Percentiles rank a stretch among this genome's conserved stretches.
Conservation (phyloP, 2,888 invertebrate genomes). For the Dromius quadrimaculatus region DNA sequence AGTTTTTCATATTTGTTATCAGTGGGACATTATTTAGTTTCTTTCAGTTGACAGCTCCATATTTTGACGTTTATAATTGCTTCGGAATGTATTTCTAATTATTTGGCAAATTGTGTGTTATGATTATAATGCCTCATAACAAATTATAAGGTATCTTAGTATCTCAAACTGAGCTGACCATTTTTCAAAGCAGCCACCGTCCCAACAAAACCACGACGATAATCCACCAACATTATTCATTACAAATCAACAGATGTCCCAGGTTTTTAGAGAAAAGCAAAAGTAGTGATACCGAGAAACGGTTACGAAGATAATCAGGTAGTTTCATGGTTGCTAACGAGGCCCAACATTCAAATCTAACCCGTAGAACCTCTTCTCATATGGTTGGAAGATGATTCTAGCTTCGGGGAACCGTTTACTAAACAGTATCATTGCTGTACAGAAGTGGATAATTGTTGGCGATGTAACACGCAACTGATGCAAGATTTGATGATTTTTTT, state of each 20-base stretch:
- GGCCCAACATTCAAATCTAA: slow-evolving; percentile 20
- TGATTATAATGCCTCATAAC: no score
- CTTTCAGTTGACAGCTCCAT: no score
- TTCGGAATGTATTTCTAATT: no score
- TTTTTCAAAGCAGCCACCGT: background rate
- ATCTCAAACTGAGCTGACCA: no score
- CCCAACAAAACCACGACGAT: background rate
- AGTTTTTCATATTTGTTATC: no score
- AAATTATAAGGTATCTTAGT: no score
- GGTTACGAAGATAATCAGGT: slow-evolving; percentile 48
- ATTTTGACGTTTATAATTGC: no score
- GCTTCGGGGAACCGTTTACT: slow-evolving; percentile 45
- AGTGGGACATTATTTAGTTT: no score
- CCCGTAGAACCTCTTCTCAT: slow-evolving; percentile 16
- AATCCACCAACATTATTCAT: slow-evolving; percentile 33
- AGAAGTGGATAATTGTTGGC: slow-evolving; percentile 48
- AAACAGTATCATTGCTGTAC: slow-evolving; percentile 46
- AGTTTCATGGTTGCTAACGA: slow-evolving; percentile 44
- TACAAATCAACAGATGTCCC: slow-evolving; percentile 49
- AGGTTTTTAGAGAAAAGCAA: slow-evolving; percentile 33
- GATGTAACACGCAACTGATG: slow-evolving; percentile 24
- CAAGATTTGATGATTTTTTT: slow-evolving; percentile 3
- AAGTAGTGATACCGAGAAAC: slow-evolving; percentile 43
- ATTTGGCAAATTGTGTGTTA: no score
- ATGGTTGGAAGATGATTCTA: slow-evolving; percentile 9